These are phyloP conservation scores for Ceratotherium simum DNA, from an alignment of 2,113 vertebrate species.

Conservation along the genomic window DNA sequence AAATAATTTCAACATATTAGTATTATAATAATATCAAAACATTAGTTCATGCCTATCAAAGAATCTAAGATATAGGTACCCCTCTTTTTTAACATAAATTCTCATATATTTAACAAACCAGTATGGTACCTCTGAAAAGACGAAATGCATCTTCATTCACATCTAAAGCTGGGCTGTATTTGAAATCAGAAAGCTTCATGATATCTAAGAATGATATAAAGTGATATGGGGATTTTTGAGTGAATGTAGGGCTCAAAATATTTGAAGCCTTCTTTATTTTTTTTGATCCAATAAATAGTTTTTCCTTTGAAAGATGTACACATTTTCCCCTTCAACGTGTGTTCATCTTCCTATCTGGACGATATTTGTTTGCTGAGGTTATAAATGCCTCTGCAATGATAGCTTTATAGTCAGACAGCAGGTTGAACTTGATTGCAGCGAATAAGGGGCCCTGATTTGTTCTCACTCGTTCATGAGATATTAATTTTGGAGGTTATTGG, in stretches of 20 bases:
- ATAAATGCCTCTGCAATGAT: neutral
- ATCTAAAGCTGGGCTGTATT: neutral
- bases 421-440: neutral
- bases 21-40: neutral
- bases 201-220: constrained; percentile 25
- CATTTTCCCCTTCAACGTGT: neutral
- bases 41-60: neutral
- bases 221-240: neutral
- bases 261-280: neutral
- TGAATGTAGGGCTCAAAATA: constrained; percentile 7
- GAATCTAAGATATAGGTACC: neutral
- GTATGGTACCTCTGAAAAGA: neutral
- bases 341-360: constrained; percentile 3
- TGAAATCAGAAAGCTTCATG: constrained; percentile 2
- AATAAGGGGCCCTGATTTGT: neutral
- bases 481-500: constrained; percentile 72
- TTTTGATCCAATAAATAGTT: constrained; percentile 26
- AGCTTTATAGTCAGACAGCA: neutral
- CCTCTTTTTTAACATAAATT: neutral
- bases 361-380: constrained; percentile 35
- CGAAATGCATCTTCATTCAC: neutral
- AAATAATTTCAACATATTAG: neutral
- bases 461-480: constrained; percentile 22
- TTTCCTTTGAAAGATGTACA: constrained; percentile 39
- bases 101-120: neutral